Evolutionary conservation across 2,113 vertebrate species (phyloP).

Genomic region (Ceuthmochares aereus): DNA sequence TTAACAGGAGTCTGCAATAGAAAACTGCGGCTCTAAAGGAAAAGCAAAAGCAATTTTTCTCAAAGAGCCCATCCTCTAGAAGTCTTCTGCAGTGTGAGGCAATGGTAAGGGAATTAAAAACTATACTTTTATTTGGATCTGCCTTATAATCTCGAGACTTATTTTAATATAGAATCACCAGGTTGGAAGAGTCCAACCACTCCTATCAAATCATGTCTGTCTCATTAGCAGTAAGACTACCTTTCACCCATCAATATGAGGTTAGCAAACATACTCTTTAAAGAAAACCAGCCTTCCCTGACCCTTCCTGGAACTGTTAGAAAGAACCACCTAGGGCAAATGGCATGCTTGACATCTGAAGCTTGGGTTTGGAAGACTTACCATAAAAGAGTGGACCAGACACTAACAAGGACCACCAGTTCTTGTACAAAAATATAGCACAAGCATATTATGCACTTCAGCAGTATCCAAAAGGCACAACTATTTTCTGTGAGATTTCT

Average conservation of each 20-base stretch:
- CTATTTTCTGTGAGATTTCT: neutral
- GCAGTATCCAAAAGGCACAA: neutral
- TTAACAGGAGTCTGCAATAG: neutral
- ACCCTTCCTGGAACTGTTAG: accelerated
- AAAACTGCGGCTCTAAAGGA: neutral
- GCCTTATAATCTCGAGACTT: neutral
- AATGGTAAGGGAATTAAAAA: neutral
- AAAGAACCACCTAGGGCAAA: neutral
- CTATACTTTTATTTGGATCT: neutral
- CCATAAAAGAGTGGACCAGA: neutral
- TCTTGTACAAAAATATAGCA: neutral
- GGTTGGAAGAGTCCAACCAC: too few species aligned
- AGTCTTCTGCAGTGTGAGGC: neutral
- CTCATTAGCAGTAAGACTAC: neutral
- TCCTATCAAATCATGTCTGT: neutral
- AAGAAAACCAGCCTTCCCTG: neutral
- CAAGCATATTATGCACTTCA: neutral
- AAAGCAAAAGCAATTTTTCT: neutral
- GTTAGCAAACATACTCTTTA: neutral
- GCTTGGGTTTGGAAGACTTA: neutral
- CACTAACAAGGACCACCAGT: neutral
- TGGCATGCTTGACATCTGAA: neutral
- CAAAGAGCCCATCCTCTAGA: neutral
- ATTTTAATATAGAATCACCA: neutral
- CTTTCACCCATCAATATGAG: neutral